These are phyloP conservation scores for Drosophila arawakana DNA, from an alignment of 1,140 invertebrate species.

Conservation along the genomic window DNA sequence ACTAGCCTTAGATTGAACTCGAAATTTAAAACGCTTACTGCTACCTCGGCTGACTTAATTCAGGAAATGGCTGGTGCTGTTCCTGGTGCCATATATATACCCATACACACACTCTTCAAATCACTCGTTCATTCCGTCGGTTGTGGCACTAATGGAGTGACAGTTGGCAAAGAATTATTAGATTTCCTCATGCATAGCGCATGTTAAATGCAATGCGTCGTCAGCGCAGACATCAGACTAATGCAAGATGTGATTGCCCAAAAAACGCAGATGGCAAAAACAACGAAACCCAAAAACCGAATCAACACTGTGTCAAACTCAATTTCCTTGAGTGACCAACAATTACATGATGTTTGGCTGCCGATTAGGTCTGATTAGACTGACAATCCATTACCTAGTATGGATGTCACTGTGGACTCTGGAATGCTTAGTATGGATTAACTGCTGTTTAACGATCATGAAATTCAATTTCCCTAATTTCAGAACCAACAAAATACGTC, in stretches of 20 bases:
- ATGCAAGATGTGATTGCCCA: conserved; percentile 42
- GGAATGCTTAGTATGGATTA: conserved; percentile 3
- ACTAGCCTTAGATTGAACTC: conserved; percentile 9
- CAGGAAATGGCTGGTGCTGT: conserved; percentile 25
- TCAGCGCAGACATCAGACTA: not conserved
- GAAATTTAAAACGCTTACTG: conserved; percentile 13
- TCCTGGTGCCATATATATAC: too few relatives aligned
- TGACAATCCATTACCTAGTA: conserved; percentile 1
- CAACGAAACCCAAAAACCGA: not conserved
- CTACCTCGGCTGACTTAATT: conserved; percentile 8
- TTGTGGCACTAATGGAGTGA: conserved; percentile 71
- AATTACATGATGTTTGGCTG: conserved; percentile 53
- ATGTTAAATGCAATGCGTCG: conserved; percentile 46
- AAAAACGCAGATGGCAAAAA: conserved; percentile 13
- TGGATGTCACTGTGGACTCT: not conserved
- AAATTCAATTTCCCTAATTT: conserved; percentile 70
- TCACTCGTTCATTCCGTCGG: too few relatives aligned
- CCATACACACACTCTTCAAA: too few relatives aligned
- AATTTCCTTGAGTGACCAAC: conserved; percentile 68
- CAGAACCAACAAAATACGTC: conserved; percentile 6
- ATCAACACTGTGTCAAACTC: conserved; percentile 27
- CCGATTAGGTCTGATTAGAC: not conserved
- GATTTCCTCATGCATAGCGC: conserved; percentile 75
- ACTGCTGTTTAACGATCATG: conserved; percentile 52
- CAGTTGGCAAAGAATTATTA: conserved; percentile 81